These are phyloP conservation scores for Bostrychus sinensis DNA, from an alignment of 2,113 vertebrate genomes.

Conservation along the genomic window DNA sequence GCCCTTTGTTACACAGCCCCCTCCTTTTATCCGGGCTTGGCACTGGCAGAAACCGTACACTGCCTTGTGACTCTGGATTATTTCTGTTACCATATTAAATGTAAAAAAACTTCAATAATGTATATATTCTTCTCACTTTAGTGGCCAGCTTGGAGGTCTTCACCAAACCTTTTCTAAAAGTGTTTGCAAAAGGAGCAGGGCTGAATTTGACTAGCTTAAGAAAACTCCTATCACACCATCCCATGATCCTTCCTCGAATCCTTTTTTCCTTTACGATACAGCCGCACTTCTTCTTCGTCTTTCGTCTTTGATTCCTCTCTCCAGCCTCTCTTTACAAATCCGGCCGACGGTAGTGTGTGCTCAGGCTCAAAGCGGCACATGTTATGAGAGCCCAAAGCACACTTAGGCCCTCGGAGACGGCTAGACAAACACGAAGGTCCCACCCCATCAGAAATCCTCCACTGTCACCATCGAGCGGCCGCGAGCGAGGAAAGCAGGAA, in stretches of 20 bases:
- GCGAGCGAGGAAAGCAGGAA: conserved; percentile 66
- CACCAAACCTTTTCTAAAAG: conserved; percentile 35
- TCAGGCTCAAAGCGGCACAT: conserved; percentile 58
- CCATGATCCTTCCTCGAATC: conserved; percentile 44
- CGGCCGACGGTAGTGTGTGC: conserved; percentile 30
- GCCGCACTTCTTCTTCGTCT: conserved; percentile 42
- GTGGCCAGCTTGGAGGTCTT: conserved; percentile 1
- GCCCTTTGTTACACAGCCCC: too few species aligned
- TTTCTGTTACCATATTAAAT: too few species aligned
- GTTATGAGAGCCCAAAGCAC: conserved; percentile 74
- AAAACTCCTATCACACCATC: conserved; percentile 42
- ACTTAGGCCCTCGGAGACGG: conserved; percentile 70
- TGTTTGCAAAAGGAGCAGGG: conserved; percentile 37
- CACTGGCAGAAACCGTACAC: too few species aligned
- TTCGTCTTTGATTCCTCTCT: conserved; percentile 40
- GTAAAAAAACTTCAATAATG: too few species aligned
- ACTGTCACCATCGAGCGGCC: conserved; percentile 70
- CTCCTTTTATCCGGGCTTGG: too few species aligned
- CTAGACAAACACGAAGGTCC: conserved; percentile 75
- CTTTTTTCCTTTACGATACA: conserved; percentile 24
- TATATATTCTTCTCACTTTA: background rate
- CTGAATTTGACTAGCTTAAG: conserved; percentile 51
- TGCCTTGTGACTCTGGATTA: too few species aligned
- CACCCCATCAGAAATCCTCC: conserved; percentile 73
- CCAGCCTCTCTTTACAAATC: conserved; percentile 52